phyloP scores from a whole-genome alignment of 1,140 invertebrate species.

The Drosophila micromelanica region DNA sequence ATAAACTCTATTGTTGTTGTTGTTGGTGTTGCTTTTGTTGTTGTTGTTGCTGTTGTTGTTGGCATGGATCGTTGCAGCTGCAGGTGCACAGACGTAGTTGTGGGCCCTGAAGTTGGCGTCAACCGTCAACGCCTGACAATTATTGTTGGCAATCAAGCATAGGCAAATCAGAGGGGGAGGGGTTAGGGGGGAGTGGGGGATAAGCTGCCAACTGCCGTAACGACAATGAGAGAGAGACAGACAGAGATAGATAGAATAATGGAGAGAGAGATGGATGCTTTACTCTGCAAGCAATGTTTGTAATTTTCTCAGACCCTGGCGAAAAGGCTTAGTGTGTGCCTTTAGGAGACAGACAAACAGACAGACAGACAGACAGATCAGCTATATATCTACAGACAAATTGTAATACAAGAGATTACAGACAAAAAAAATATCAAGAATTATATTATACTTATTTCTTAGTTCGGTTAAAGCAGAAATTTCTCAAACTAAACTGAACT shows the following conservation, averaged over 20 bases:
- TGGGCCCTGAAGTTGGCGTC: conserved; percentile 56
- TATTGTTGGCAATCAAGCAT: conserved; percentile 69
- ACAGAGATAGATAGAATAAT: not conserved
- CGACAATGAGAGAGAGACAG: not conserved
- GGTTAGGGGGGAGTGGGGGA: too few species aligned
- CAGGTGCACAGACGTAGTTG: conserved; percentile 40
- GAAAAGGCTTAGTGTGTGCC: too few species aligned
- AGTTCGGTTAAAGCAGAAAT: too few species aligned
- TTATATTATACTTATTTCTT: too few species aligned
- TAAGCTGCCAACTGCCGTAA: conserved; percentile 6
- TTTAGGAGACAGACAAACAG: too few species aligned
- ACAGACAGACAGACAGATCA: too few species aligned
- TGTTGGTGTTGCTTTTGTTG: not conserved
- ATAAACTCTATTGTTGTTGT: conserved; percentile 10
- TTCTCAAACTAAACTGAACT: too few species aligned
- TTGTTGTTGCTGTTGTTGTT: conserved; percentile 13
- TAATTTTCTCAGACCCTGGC: conserved; percentile 8
- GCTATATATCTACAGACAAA: too few species aligned
- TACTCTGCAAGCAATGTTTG: conserved; percentile 2
- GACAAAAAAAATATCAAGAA: too few species aligned
- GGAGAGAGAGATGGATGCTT: not conserved
- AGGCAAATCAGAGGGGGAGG: not conserved
- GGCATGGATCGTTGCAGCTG: conserved; percentile 28
- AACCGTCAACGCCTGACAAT: conserved; percentile 73
- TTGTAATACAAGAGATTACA: too few species aligned